Evolutionary conservation across 2,888 invertebrate species (phyloP).

Genomic region (Andrena chrysosceles): DNA sequence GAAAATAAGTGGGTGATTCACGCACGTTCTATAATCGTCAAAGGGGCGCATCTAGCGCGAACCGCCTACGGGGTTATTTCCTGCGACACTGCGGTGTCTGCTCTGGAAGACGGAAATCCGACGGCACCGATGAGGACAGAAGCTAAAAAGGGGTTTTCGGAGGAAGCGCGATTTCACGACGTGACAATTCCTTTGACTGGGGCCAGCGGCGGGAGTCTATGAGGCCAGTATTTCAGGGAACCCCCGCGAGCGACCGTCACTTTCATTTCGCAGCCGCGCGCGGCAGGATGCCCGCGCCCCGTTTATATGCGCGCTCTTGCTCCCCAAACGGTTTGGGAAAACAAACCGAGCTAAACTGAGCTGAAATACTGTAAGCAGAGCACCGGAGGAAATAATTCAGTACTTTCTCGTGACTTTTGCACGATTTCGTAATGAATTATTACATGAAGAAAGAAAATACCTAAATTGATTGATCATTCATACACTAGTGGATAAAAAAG

Average conservation of each 20-base stretch:
- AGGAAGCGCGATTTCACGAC: conserved; percentile 58
- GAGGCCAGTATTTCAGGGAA: conserved; percentile 25
- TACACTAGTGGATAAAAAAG: too few relatives aligned
- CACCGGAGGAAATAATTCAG: too few relatives aligned
- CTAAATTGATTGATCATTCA: too few relatives aligned
- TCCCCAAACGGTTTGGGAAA: too few relatives aligned
- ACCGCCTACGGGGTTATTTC: conserved; percentile 46
- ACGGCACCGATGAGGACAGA: conserved; percentile 26
- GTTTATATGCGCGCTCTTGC: too few relatives aligned
- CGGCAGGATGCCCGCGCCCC: too few relatives aligned
- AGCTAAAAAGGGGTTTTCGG: conserved; percentile 42
- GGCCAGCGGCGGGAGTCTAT: conserved; percentile 1
- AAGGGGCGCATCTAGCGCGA: conserved; percentile 34
- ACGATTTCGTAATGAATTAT: too few relatives aligned
- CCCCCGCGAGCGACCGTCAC: conserved; percentile 27
- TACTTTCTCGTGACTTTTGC: too few relatives aligned
- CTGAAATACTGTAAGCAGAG: too few relatives aligned
- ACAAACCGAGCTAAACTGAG: too few relatives aligned
- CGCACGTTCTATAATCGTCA: conserved; percentile 55
- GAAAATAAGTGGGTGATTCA: conserved; percentile 51
- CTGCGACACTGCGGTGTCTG: conserved; percentile 34
- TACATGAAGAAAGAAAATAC: too few relatives aligned
- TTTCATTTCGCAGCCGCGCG: conserved; percentile 28
- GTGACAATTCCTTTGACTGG: conserved; percentile 57
- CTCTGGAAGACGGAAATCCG: conserved; percentile 52